Evolutionary conservation across 1,140 invertebrate genomes (phyloP).

Genomic region (Sycophaga agraensis): DNA sequence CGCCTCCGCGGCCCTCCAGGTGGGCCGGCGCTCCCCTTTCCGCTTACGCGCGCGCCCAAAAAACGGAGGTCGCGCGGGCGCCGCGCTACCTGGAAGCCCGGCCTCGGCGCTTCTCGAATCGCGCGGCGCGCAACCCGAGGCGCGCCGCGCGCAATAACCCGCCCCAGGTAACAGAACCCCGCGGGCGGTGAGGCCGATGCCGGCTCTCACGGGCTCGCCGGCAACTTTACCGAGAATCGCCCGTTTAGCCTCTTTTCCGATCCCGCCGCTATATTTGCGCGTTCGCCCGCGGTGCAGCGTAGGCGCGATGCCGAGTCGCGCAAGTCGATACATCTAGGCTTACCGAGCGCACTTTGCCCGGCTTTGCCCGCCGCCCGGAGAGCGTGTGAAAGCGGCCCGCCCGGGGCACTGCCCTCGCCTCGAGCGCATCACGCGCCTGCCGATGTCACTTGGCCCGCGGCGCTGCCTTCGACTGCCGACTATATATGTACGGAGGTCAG

Average conservation of each 20-base stretch:
- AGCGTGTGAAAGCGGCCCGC: too few relatives aligned
- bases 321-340: too few relatives aligned
- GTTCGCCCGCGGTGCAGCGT: too few relatives aligned
- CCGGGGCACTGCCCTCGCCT: too few relatives aligned
- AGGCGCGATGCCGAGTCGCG: too few relatives aligned
- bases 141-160: background rate
- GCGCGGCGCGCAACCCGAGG: slow-evolving; percentile 4
- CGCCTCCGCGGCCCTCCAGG: background rate
- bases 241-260: background rate
- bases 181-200: slow-evolving; percentile 15
- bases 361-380: too few relatives aligned
- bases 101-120: slow-evolving; percentile 10
- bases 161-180: slow-evolving; percentile 24
- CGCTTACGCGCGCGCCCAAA: background rate
- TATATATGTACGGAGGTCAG: too few relatives aligned
- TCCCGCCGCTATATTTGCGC: background rate
- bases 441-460: too few relatives aligned
- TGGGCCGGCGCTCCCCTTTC: background rate
- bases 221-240: slow-evolving; percentile 15
- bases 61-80: background rate
- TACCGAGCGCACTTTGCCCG: too few relatives aligned
- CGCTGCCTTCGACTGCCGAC: too few relatives aligned
- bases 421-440: too few relatives aligned
- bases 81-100: background rate
- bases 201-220: slow-evolving; percentile 22